phyloP scores from a whole-genome alignment of 2,797 vertebrate species.

The Astyanax mexicanus region DNA sequence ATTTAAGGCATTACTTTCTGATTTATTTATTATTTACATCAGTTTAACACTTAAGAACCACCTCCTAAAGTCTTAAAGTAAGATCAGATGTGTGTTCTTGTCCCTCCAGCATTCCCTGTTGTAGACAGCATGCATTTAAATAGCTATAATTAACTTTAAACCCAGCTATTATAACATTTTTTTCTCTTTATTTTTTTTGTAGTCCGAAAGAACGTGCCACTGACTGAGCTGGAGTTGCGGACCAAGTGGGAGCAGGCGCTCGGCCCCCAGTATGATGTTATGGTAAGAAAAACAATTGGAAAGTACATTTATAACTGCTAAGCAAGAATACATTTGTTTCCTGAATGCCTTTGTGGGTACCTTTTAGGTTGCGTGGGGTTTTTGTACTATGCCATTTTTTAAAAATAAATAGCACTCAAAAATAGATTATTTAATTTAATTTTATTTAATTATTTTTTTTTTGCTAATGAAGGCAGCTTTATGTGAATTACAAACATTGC shows the following conservation, averaged over 20 bases:
- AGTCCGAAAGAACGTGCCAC: slow-evolving; percentile 68
- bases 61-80: slow-evolving; percentile 35
- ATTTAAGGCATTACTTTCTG: slow-evolving; percentile 42
- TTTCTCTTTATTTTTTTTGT: slow-evolving; percentile 52
- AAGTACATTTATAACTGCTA: too few relatives aligned
- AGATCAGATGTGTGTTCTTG: slow-evolving; percentile 16
- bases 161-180: not conserved
- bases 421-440: too few relatives aligned
- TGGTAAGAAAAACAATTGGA: slow-evolving; percentile 85
- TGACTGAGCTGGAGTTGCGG: slow-evolving; percentile 78
- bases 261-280: slow-evolving; percentile 89
- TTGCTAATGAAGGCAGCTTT: too few relatives aligned
- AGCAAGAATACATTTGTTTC: too few relatives aligned
- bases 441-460: not conserved
- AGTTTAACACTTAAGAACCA: slow-evolving; percentile 23
- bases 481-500: too few relatives aligned
- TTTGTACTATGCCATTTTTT: too few relatives aligned
- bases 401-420: too few relatives aligned
- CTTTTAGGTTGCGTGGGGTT: too few relatives aligned
- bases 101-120: slow-evolving; percentile 1
- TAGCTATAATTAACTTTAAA: slow-evolving; percentile 2
- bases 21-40: slow-evolving; percentile 47
- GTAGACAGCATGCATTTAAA: slow-evolving; percentile 6
- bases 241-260: slow-evolving; percentile 91
- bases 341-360: too few relatives aligned